A percentile compares a stretch with the other conserved stretches of the same genome.
phyloP scores from a whole-genome alignment of 35 echinoderm and acorn worm genomes.

The Anneissia japonica region DNA sequence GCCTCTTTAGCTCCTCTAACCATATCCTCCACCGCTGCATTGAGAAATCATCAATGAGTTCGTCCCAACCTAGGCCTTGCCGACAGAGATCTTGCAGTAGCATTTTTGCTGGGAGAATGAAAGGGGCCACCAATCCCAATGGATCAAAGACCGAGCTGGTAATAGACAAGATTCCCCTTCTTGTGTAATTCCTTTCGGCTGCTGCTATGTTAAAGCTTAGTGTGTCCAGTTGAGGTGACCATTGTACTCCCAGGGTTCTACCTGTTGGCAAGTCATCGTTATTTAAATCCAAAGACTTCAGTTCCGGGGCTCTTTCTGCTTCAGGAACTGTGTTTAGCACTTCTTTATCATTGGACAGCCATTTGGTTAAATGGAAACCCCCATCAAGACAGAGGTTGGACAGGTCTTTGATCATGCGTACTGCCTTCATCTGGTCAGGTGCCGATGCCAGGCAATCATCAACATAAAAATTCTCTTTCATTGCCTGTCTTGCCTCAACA shows the following conservation, averaged over 20 bases:
- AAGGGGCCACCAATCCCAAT: constrained; percentile 11
- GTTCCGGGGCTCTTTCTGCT: not conserved
- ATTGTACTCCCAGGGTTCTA: not conserved
- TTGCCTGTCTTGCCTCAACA: not conserved
- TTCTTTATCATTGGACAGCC: not conserved
- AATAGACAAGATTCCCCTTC: constrained; percentile 7
- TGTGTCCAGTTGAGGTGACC: not conserved
- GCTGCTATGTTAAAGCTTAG: not conserved
- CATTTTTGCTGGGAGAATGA: constrained; percentile 7
- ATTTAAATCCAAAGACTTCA: not conserved
- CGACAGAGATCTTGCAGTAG: constrained; percentile 21
- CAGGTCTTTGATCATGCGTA: not conserved
- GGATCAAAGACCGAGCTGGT: constrained; percentile 12
- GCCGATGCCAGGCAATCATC: constrained; percentile 17
- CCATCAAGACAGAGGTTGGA: not conserved
- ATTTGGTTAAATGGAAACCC: not conserved
- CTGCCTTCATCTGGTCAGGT: not conserved
- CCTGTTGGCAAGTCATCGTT: not conserved
- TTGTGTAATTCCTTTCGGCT: not conserved
- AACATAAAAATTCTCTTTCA: constrained; percentile 1
- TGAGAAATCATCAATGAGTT: not conserved
- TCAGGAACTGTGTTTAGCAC: not conserved
- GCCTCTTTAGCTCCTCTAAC: not conserved
- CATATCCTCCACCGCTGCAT: not conserved
- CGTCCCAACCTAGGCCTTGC: constrained; percentile 8